Percentiles rank a stretch among this genome's conserved stretches.
phyloP scores from a whole-genome alignment of 53 echinoderm and acorn worm genomes.

The Holothuria leucospilota region DNA sequence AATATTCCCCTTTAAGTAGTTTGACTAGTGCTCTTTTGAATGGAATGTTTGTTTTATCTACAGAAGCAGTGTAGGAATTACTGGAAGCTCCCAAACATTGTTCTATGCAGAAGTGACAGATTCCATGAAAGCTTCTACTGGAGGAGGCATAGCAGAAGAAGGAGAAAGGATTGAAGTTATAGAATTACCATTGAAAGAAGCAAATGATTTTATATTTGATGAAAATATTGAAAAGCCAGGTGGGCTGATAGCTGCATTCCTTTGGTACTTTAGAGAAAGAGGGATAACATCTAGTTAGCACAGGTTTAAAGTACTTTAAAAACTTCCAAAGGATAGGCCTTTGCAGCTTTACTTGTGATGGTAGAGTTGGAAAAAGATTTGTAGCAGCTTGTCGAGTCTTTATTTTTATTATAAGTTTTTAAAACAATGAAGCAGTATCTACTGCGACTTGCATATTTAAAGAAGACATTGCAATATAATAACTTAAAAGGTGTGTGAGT shows the following conservation, averaged over 20 bases:
- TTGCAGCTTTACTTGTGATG: too few relatives aligned
- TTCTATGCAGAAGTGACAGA: conserved; percentile 85
- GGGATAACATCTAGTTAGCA: neutral
- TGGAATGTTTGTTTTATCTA: neutral
- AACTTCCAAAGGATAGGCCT: too few relatives aligned
- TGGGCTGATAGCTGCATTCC: conserved; percentile 65
- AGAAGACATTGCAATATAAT: too few relatives aligned
- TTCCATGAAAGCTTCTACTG: conserved; percentile 61
- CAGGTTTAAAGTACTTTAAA: too few relatives aligned
- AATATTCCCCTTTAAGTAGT: too few relatives aligned
- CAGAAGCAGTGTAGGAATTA: conserved; percentile 71
- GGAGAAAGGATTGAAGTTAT: conserved; percentile 73
- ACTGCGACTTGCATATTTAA: too few relatives aligned
- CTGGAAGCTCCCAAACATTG: conserved; percentile 62
- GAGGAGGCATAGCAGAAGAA: conserved; percentile 72
- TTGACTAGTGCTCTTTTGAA: neutral
- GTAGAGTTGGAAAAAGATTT: too few relatives aligned
- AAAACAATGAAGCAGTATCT: too few relatives aligned
- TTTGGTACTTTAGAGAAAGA: conserved; percentile 71
- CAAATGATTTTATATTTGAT: conserved; percentile 55
- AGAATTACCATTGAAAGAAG: conserved; percentile 58
- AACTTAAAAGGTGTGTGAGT: too few relatives aligned
- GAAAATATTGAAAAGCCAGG: conserved; percentile 65
- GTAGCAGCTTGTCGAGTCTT: too few relatives aligned
- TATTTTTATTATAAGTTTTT: too few relatives aligned